A percentile compares a stretch with the other conserved stretches of the same genome.
Evolutionary conservation across 2,797 vertebrate species (phyloP).

Genomic region (Coluber constrictor): DNA sequence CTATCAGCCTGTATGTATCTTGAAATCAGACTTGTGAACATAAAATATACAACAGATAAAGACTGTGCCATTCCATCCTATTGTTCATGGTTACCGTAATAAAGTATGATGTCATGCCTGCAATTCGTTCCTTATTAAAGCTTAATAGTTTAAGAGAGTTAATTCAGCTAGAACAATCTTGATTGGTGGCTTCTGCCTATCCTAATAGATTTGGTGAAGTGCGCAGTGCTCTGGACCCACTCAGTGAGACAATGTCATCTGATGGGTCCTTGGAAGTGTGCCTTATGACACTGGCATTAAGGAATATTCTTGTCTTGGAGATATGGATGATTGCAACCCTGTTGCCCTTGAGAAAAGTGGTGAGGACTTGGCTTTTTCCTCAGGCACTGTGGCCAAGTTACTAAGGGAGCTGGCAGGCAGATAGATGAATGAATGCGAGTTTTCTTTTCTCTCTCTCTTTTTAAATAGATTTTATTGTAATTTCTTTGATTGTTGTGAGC

Average conservation of each 20-base stretch:
- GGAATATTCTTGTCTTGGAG: neutral
- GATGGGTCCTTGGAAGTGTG: neutral
- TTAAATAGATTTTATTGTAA: neutral
- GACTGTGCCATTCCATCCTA: neutral
- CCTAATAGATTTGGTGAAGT: neutral
- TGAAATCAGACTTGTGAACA: neutral
- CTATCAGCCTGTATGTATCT: neutral
- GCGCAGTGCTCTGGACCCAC: neutral
- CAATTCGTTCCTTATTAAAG: neutral
- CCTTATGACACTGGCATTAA: neutral
- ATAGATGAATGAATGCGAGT: neutral
- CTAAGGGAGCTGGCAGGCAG: neutral
- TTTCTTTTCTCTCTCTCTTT: neutral
- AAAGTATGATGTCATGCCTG: neutral
- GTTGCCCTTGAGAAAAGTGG: neutral
- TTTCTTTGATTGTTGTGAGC: neutral
- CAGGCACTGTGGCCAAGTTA: neutral
- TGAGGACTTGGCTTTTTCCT: neutral
- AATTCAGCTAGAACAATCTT: slow-evolving; percentile 37
- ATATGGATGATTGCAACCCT: neutral
- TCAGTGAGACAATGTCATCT: neutral
- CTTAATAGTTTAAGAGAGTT: neutral
- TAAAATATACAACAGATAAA: neutral
- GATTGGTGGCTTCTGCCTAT: neutral
- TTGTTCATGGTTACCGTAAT: neutral